Evolutionary conservation across 2,797 vertebrate genomes (phyloP).

Genomic region (Parotocinclus haroldoi): DNA sequence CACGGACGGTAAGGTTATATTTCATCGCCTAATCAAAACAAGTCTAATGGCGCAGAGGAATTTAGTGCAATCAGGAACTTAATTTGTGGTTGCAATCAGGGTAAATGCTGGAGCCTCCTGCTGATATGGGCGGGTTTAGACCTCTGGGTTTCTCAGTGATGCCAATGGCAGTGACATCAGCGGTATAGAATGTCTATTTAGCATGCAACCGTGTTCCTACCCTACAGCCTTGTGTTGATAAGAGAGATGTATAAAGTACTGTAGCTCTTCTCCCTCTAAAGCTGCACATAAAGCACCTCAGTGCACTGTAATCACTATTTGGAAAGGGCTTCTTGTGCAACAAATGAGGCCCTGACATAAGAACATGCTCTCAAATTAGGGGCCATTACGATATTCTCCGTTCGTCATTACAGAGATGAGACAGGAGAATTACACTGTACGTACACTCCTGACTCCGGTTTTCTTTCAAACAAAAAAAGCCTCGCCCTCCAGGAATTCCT

Average conservation of each 20-base stretch:
- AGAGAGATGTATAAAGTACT: neutral
- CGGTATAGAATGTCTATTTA: neutral
- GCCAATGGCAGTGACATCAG: neutral
- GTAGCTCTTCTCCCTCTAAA: neutral
- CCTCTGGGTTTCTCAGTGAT: neutral
- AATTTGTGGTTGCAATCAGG: slow-evolving; percentile 40
- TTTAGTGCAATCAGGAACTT: slow-evolving; percentile 38
- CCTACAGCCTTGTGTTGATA: neutral
- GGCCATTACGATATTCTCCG: slow-evolving; percentile 59
- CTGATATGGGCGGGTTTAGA: slow-evolving; percentile 15
- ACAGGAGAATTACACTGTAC: slow-evolving; percentile 53
- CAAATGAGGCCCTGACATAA: slow-evolving; percentile 49
- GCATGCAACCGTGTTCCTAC: neutral
- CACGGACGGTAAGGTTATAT: slow-evolving; percentile 41
- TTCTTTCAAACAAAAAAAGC: slow-evolving; percentile 48
- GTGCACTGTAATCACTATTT: slow-evolving; percentile 33
- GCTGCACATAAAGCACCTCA: neutral
- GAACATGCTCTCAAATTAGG: slow-evolving; percentile 58
- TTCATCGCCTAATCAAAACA: slow-evolving; percentile 42
- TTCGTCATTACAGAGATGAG: slow-evolving; percentile 57
- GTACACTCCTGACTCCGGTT: slow-evolving; percentile 48
- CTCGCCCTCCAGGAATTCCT: slow-evolving; percentile 70
- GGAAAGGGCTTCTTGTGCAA: slow-evolving; percentile 38
- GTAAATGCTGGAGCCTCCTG: slow-evolving; percentile 31
- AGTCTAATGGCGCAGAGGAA: slow-evolving; percentile 6